A percentile compares a stretch with the other conserved stretches of the same genome.
Conservation (phyloP, 53 echinoderm and acorn worm species). For the Echinometra lucunter region DNA sequence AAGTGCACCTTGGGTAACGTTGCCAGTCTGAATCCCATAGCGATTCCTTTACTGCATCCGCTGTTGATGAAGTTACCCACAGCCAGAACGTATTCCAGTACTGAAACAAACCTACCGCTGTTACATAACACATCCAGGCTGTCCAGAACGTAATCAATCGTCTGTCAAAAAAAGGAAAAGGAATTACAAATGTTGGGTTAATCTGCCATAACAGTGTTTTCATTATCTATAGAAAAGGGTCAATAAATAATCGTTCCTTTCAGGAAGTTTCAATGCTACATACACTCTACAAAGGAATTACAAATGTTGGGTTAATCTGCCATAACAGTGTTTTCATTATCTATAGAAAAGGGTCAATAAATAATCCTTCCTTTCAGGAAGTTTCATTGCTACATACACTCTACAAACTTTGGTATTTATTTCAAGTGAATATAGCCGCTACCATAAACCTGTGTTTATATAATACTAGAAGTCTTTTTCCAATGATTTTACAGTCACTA, state of each 20-base stretch:
- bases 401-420: too few species aligned
- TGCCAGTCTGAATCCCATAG: slow-evolving; percentile 92
- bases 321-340: too few species aligned
- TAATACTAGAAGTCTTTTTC: too few species aligned
- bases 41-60: slow-evolving; percentile 91
- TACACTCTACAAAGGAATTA: neutral
- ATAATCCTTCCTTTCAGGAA: neutral
- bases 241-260: neutral
- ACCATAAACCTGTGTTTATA: too few species aligned
- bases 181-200: too few species aligned
- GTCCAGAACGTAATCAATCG: slow-evolving; percentile 85
- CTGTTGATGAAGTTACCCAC: slow-evolving; percentile 99
- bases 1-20: slow-evolving; percentile 89
- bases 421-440: too few species aligned
- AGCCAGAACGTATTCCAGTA: slow-evolving; percentile 95
- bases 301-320: too few species aligned
- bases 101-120: slow-evolving; percentile 86
- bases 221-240: too few species aligned
- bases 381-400: neutral
- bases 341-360: too few species aligned
- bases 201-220: too few species aligned
- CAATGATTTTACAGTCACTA: too few species aligned
- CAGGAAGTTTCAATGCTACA: neutral
- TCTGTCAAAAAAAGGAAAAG: slow-evolving; percentile 69
- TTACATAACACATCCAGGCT: slow-evolving; percentile 83